These are phyloP conservation scores for Pomacea canaliculata DNA, from an alignment of 2,888 invertebrate genomes.

Conservation along the genomic window DNA sequence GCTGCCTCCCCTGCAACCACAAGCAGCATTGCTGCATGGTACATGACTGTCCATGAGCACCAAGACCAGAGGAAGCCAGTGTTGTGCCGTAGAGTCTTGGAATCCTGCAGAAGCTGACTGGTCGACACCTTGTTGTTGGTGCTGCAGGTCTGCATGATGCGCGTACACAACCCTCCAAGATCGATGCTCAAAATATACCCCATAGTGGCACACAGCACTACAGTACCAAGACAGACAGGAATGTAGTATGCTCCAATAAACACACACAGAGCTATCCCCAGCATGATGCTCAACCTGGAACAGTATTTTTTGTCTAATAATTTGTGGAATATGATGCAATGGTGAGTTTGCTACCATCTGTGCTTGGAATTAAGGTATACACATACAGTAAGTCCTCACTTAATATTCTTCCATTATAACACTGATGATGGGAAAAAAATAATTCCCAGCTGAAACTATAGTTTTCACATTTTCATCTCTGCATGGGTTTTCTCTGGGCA, in stretches of 20 bases:
- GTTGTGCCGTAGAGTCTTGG: constrained; percentile 31
- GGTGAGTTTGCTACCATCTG: too few species aligned
- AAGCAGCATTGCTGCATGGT: constrained; percentile 56
- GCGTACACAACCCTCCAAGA: constrained; percentile 53
- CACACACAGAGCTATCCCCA: constrained; percentile 50
- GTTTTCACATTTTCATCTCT: too few species aligned
- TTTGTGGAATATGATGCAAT: too few species aligned
- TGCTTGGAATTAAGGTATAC: too few species aligned
- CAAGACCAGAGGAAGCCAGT: constrained; percentile 59
- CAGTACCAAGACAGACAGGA: constrained; percentile 46
- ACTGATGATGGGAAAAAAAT: too few species aligned
- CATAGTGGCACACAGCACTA: constrained; percentile 52
- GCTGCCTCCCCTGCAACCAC: constrained; percentile 51
- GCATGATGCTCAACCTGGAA: constrained; percentile 56
- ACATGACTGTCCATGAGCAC: constrained; percentile 52
- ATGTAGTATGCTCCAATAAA: constrained; percentile 59
- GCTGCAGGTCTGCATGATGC: constrained; percentile 40
- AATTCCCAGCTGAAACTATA: too few species aligned
- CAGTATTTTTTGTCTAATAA: not conserved
- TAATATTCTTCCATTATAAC: too few species aligned
- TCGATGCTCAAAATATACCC: constrained; percentile 65
- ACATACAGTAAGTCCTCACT: too few species aligned
- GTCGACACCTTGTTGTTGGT: constrained; percentile 48
- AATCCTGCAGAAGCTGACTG: constrained; percentile 29
- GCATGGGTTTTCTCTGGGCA: too few species aligned